Percentiles rank a stretch among this genome's conserved stretches.
phyloP scores from a whole-genome alignment of 2,113 vertebrate genomes.

The Dasypus novemcinctus region DNA sequence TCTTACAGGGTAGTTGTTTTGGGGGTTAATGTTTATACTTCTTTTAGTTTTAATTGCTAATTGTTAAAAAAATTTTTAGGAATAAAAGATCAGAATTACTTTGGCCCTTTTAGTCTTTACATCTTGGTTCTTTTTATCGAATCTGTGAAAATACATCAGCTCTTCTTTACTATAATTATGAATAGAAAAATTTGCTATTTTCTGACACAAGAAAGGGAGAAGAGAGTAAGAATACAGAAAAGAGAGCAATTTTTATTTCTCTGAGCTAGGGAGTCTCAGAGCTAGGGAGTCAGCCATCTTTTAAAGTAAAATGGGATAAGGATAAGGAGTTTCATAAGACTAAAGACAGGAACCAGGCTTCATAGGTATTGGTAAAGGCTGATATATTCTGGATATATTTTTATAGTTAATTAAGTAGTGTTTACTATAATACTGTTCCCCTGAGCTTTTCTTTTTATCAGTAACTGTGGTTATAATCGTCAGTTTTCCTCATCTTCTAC shows the following conservation, averaged over 20 bases:
- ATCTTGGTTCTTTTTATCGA: neutral
- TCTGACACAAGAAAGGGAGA: neutral
- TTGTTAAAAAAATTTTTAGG: slow-evolving; percentile 5
- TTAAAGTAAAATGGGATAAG: neutral
- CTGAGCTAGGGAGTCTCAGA: neutral
- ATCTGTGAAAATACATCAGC: neutral
- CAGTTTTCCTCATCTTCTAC: neutral
- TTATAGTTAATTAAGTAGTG: neutral
- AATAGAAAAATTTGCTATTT: neutral
- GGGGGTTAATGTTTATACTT: neutral
- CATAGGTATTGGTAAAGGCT: neutral
- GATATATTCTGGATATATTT: neutral
- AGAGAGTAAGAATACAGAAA: neutral
- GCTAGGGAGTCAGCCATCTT: neutral
- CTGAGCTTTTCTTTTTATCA: neutral
- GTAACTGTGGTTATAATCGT: neutral
- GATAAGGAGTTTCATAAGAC: neutral
- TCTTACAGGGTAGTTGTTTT: neutral
- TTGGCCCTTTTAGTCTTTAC: neutral
- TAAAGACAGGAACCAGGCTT: neutral
- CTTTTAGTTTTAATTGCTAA: neutral
- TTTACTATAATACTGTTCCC: neutral
- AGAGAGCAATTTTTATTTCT: neutral
- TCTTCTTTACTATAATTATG: neutral
- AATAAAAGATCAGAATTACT: neutral